Base-by-base conservation (phyloP, 1,140 invertebrate genomes). In the Myzus persicae region DNA sequence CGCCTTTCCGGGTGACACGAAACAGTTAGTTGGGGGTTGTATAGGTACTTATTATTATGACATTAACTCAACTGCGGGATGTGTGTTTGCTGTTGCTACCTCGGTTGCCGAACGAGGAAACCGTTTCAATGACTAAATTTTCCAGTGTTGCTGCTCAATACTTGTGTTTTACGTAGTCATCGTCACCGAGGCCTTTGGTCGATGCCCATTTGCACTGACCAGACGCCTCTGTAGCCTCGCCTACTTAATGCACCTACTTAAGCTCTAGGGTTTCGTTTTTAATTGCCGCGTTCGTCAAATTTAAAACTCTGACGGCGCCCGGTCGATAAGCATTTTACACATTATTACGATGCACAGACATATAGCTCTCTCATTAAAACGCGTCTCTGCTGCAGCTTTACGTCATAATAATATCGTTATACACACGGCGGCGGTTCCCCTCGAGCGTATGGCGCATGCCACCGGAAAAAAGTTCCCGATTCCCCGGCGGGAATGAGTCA, bases 401-500 rank as follows among this genome's bases (percentile, higher is more conserved):
- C 82, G 9, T 51, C 85, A 48, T n/a, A 76, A 76, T 76, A 76
- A 76, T 76, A 76, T n/a, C 59, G 20, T 76, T 76, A 76, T 76
- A 48, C 18, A 22, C 7, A 11, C 82, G 36, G n/a, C 59, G 31
- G 42, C 18, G 44, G 44, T n/a, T n/a, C 42, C 44, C 85, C 85
- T 88, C 44, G 3, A 88, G 31, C 85, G n/a, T 46, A 46, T 40
- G 42, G 26, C 14, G 31, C 31, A 84, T 24, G 40, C 40, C 40
- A 14, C n/a, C 87, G n/a, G 6, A 89, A 89, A 89, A 89, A 89
- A 54, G 85, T 88, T 88, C 26, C 54, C 31, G 31, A 38, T 91
- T 92, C 76, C 42, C 91, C 91, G 91, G 9, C 82, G 82, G 38
- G 22, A 40, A 92, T 92, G 91, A 92, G 91, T 92, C 91, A 92